Base-by-base conservation (phyloP, 2,797 vertebrate species). In the Danio albolineatus region DNA sequence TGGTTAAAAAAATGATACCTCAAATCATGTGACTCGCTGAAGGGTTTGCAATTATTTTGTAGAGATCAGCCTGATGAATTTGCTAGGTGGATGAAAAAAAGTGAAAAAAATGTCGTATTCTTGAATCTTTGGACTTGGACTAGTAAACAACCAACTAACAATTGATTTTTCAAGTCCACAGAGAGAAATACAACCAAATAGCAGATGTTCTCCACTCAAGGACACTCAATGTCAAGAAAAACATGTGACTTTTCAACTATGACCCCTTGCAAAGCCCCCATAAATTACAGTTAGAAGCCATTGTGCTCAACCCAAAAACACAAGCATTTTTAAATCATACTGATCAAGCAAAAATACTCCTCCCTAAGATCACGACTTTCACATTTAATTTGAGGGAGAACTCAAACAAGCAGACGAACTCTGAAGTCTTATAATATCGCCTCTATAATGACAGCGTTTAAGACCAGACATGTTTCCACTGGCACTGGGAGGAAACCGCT, bases 401-500 rank as follows among this genome's bases (percentile, higher is more conserved):
- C 36, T 53, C 38, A 43, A 64, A 72, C 16, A 10, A 39, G 19
- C 14, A 76, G 51, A 76, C 28, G 16, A 67, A 56, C 12, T 77
- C 64, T 56, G 39, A 44, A 56, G 38, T 54, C 77, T 71, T 72
- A 71, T 54, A 79, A 71, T 64, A 71, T 28, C 16, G 57, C 38
- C 3, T 36, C 56, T 54, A 51, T 78, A 79, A 79, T 79, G 57
- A 79, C 77, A 62, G 43, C 10, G 48, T 79, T 78, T 78, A 5
- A 62, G 70, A 64, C 21, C 69, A 79, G 77, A 64, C 69, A 79
- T 79, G 66, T 79, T 70, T 78, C 66, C 77, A 79, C 77, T 73
- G 77, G 69, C 77, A 79, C 67, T 39, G 78, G 78, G 39, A 57
- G 41, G 60, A 73, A 73, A 66, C 78, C 78, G 4, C 28, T 1